Evolutionary conservation across 2,888 invertebrate species (phyloP), one percentile per base, ranked within the genome.

Genomic region (Mythimna lalbum): DNA sequence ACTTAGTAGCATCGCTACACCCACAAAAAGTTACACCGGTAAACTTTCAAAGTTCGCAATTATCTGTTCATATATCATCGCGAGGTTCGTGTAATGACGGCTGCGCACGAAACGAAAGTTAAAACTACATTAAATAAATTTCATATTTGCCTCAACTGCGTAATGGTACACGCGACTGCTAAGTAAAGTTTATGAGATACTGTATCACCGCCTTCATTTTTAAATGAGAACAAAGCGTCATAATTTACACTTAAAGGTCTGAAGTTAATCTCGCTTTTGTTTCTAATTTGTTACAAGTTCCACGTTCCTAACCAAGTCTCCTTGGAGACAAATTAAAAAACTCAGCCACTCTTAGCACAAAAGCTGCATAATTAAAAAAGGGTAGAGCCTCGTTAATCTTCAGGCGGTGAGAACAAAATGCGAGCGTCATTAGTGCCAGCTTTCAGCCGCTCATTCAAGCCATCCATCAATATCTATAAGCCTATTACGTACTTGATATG

Each of bases 281-380:
- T 80, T 76, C 73, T 82, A 82, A 85, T 86, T 81, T 72, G 59
- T 73, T 74, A 68, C 52, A 78, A 83, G 80, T 84, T 80, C 63
- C 63, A 77, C 77, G 73, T 74, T 81, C 66, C 65, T 78, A 73
- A 69, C 73, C 64, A 82, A 81, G 78, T 63, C 57, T 77, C 61
- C 53, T 76, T 72, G 66, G 70, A 63, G 85, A 84, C 85, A 87
- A 88, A 89, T 88, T 86, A 87, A 88, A 89, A 89, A 89, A 82
- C 72, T 81, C 79, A 72, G 75, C 81, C 81, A 83, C 77, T 76
- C 77, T 69, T 69, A 72, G 80, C 82, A 85, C 84, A 89, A 89
- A 89, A 87, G 87, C 86, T 89, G 89, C 86, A 91, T 93, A 92
- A 92, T 93, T 92, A 92, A 93, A 92, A 91, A 92, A 88, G 90